Base-by-base conservation (phyloP, 2,888 invertebrate genomes). In the Lagria hirta region DNA sequence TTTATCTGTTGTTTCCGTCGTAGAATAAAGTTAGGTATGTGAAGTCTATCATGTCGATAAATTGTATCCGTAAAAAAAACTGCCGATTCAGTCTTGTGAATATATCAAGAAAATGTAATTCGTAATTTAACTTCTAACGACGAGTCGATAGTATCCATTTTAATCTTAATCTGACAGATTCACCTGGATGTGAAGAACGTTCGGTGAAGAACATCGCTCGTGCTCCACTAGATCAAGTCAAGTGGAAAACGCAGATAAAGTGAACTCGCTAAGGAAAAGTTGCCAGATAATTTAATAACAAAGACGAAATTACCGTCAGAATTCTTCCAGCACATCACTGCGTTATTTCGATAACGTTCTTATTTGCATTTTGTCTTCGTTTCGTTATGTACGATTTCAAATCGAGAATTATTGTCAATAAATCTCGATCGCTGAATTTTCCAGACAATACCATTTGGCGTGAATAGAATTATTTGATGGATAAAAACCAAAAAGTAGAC, bases 271-370 rank as follows among this genome's bases (percentile, higher is more conserved):
- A 61, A 62, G 63, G 69, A 68, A 69, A 70, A 70, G 67, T 70
- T 69, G 69, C 67, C 68, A 69, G 71, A 71, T 70, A 71, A 71
- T 71, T 70, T 70, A 69, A 70, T 71, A 70, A 71, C 69, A 70
- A 69, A 70, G 68, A 65, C 66, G 65, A 69, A 70, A 71, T 70
- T 70, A 69, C 66, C 64, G 63, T 62, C 60, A 58, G 64, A 66
- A 67, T 67, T 65, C 63, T 62, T 62, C 61, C 42, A 49, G 50
- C 60, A 61, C 66, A 62, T 69, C 65, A 63, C 66, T 66, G 67
- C 63, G 63, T 66, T 65, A 66, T 62, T 63, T 64, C 64, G 68
- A 69, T 69, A 68, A 68, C 64, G 63, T 54, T 36, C 44, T 50
- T 51, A 43, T 58, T 54, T 48, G 46, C 46, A 42, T 46, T 46